Base-by-base conservation (phyloP, 35 echinoderm and acorn worm genomes). In the Apostichopus californicus region DNA sequence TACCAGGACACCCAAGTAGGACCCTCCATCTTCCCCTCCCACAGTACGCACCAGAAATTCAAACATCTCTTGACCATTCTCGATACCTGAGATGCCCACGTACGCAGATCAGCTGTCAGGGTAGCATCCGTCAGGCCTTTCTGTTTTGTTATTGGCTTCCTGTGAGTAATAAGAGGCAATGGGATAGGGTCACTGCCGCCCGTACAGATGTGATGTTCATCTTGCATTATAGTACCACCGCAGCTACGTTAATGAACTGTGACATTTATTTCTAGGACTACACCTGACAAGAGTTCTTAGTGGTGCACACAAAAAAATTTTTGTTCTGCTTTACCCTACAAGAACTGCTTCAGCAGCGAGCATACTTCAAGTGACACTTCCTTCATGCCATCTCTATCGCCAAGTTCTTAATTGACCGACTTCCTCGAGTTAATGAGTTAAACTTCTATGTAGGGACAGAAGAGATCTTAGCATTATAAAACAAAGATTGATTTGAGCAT, bases 141-240 rank as follows among this genome's bases (percentile, higher is more conserved):
- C 25, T 83, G 80, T 83, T 83, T 83, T 83, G 80, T 83, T 24
- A 83, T 17, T 17, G 80, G 14, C 17, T 83, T 83, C 80, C 80
- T 83, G 80, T 83, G 80, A 83, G 80, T 83, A 83, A 83, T 83
- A 5, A 17, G 5, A 83, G 34, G 34, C 34, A 46, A 4, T 46
- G 80, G 13, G 25, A 12, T n/a, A 83, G 55, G 80, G 46, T 46
- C 80, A 83, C 53, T 17, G 46, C 55, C 46, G 17, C 5, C 12
- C n/a, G 13, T 34, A 8, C 53, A 15, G 25, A 13, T 13, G 55
- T n/a, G 46, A 17, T 10, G 17, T 55, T 55, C 11, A 15, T 34
- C 17, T 15, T 9, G 20, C 54, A 12, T 9, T 25, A 13, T 8
- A 8, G 2, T 14, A 81, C 79, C 79, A 81, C 5, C 55, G 20